phyloP scores from a whole-genome alignment of 1,140 invertebrate genomes.

The Drosophila santomea region DNA sequence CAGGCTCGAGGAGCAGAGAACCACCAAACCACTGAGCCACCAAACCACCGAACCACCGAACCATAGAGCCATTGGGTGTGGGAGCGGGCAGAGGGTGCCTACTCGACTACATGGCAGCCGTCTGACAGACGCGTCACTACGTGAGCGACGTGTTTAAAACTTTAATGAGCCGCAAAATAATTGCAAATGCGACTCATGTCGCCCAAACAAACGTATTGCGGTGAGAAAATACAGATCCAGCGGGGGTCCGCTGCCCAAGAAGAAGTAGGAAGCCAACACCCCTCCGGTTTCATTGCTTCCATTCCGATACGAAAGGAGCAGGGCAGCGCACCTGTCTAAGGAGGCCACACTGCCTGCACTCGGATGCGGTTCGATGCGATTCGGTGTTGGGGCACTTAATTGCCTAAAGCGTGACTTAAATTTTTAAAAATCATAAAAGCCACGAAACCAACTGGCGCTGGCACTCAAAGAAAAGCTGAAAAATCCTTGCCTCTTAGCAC shows the following conservation, averaged over 20 bases:
- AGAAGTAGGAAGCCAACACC: constrained; percentile 32
- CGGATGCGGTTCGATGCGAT: constrained; percentile 7
- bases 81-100: constrained; percentile 38
- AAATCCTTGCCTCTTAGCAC: neutral
- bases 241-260: constrained; percentile 12
- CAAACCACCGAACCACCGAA: constrained; percentile 5
- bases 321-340: constrained; percentile 29
- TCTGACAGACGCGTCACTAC: constrained; percentile 82
- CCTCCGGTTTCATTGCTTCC: constrained; percentile 45
- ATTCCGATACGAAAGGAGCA: constrained; percentile 23
- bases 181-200: constrained; percentile 83
- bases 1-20: constrained; percentile 53
- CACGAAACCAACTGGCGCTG: constrained; percentile 52
- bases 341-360: constrained; percentile 54
- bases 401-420: constrained; percentile 82
- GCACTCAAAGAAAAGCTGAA: constrained; percentile 7
- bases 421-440: constrained; percentile 79
- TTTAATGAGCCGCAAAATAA: constrained; percentile 84
- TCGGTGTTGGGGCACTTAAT: constrained; percentile 76
- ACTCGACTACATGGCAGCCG: constrained; percentile 69
- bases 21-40: constrained; percentile 9
- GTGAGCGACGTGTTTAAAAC: constrained; percentile 84
- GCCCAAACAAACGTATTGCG: constrained; percentile 70
- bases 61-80: constrained; percentile 24
- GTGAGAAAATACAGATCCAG: constrained; percentile 59